Evolutionary conservation across 2,113 vertebrate genomes (phyloP).

Genomic region (Eupsittula cactorum): DNA sequence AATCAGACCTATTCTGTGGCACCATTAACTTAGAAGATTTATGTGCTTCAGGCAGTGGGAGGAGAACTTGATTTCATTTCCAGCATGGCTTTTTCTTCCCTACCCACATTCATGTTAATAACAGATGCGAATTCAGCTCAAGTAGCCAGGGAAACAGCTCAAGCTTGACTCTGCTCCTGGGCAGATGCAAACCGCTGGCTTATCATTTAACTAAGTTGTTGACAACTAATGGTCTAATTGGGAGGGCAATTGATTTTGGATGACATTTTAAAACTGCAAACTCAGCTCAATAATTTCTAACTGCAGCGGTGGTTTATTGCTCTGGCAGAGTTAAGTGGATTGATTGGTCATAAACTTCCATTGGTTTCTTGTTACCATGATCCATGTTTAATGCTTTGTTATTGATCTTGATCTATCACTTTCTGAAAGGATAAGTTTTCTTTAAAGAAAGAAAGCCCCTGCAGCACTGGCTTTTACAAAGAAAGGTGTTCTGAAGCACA

Average conservation of each 20-base stretch:
- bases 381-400: neutral
- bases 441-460: neutral
- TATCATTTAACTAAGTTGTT: conserved; percentile 23
- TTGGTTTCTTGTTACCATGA: conserved; percentile 20
- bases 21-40: conserved; percentile 45
- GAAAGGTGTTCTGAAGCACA: neutral
- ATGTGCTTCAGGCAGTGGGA: conserved; percentile 36
- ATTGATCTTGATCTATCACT: neutral
- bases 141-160: conserved; percentile 44
- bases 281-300: conserved; percentile 20
- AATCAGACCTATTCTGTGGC: conserved; percentile 31
- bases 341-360: conserved; percentile 38
- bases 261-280: conserved; percentile 28
- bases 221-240: conserved; percentile 3
- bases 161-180: neutral
- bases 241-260: conserved; percentile 32
- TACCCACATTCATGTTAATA: neutral
- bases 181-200: conserved; percentile 26
- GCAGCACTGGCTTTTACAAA: neutral
- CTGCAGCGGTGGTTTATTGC: neutral
- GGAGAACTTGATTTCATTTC: conserved; percentile 40
- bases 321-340: conserved; percentile 38
- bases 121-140: neutral
- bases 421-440: neutral
- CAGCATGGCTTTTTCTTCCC: conserved; percentile 22